Base-by-base conservation (phyloP, 2,888 invertebrate genomes). In the Bimastos eiseni region DNA sequence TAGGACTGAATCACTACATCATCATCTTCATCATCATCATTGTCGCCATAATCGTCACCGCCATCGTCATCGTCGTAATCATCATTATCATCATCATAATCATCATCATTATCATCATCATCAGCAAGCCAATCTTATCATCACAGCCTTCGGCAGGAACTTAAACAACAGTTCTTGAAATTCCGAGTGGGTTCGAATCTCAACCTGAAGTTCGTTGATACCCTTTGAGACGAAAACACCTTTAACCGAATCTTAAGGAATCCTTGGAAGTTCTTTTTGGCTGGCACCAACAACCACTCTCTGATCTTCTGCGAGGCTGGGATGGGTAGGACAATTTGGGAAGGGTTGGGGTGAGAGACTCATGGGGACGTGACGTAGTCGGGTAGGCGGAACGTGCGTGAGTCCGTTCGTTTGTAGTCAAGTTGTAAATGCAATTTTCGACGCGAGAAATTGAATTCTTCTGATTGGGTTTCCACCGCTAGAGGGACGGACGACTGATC, bases 401-500 rank as follows among this genome's bases (percentile, higher is more conserved):
- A 30, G 70, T 30, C 30, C 2, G 70, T 70, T 30, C 70, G n/a
- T 8, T 70, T 70, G 70, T 70, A n/a, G 30, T 70, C 8, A 70
- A n/a, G 70, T n/a, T 70, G 70, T n/a, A 70, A 70, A 70, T n/a
- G n/a, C 70, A 70, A 70, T 70, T n/a, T 30, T 8, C 70, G 70
- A 70, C 70, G n/a, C 70, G n/a, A 70, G 70, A 70, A 70, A 70
- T 70, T 70, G 70, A 70, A 70, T 70, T 70, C 70, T 70, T 70
- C 70, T 70, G 70, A 70, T 70, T 70, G 70, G 70, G 70, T 6
- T 0, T 17, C 0, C 70, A n/a, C 70, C 70, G 70, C 70, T 70
- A 70, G 70, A 49, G 70, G 70, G 70, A 21, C 49, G 24, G 3
- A 6, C 21, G 49, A 49, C 70, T 70, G 70, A 70, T 70, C 70